Conservation (phyloP, 1,140 invertebrate species). For the Leguminivora glycinivorella region DNA sequence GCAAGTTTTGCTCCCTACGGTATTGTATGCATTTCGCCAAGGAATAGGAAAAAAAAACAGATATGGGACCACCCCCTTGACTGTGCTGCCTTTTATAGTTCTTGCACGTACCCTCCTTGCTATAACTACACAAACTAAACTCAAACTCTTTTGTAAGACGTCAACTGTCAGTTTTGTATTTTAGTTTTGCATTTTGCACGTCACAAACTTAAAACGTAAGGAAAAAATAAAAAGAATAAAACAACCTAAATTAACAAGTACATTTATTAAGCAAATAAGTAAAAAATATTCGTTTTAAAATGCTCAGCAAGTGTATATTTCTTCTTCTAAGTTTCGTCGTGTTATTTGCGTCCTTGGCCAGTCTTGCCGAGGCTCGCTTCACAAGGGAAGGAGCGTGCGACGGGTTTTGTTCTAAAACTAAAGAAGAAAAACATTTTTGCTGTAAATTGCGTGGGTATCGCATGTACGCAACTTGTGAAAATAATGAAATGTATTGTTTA, state of each 20-base stretch:
- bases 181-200: too few relatives aligned
- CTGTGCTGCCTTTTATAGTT: too few relatives aligned
- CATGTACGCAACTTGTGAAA: background rate
- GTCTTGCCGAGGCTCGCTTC: background rate
- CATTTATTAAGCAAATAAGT: background rate
- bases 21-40: too few relatives aligned
- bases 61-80: too few relatives aligned
- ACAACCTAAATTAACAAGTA: background rate
- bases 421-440: background rate
- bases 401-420: background rate
- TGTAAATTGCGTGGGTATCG: background rate
- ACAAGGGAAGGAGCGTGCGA: background rate
- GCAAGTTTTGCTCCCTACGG: too few relatives aligned
- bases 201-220: background rate
- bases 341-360: background rate
- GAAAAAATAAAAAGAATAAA: background rate
- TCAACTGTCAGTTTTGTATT: too few relatives aligned
- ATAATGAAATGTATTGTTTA: conserved; percentile 4
- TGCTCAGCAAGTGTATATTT: background rate
- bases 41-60: too few relatives aligned
- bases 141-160: too few relatives aligned
- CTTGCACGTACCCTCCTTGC: too few relatives aligned
- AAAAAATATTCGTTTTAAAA: background rate
- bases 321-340: background rate
- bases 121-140: too few relatives aligned